Evolutionary conservation across 1,140 invertebrate species (phyloP).

Genomic region (Tetramorium parvispinum): DNA sequence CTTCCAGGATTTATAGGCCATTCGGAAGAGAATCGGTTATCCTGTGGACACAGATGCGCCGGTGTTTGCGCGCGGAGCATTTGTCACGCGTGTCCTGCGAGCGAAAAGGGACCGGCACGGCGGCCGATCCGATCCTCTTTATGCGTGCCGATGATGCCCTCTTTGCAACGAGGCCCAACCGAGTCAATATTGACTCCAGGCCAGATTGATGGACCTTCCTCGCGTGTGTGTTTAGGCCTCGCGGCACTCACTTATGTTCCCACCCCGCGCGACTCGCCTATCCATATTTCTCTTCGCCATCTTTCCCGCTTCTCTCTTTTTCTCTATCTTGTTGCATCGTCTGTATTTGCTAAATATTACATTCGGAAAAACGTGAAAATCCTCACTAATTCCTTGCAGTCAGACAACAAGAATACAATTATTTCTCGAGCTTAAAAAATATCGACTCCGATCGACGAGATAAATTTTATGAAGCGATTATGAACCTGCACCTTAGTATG

Average conservation of each 20-base stretch:
- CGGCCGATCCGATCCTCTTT: conserved; percentile 68
- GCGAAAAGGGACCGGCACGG: conserved; percentile 79
- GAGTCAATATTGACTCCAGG: conserved; percentile 85
- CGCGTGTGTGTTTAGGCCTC: conserved; percentile 82
- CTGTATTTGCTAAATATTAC: conserved; percentile 42
- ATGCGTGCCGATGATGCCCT: conserved; percentile 83
- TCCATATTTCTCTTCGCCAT: conserved; percentile 24
- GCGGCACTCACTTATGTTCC: conserved; percentile 83
- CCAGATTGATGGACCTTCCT: conserved; percentile 84
- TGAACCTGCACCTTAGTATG: background rate
- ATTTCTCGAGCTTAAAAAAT: background rate
- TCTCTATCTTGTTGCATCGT: background rate
- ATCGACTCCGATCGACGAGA: background rate
- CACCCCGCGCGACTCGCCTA: conserved; percentile 63
- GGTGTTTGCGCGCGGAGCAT: conserved; percentile 84
- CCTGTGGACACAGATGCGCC: conserved; percentile 85
- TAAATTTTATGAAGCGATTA: background rate
- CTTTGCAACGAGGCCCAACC: conserved; percentile 84
- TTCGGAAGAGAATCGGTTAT: conserved; percentile 74
- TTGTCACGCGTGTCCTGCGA: conserved; percentile 85
- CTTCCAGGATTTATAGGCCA: conserved; percentile 73
- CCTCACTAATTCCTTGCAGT: conserved; percentile 17
- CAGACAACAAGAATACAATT: conserved; percentile 24
- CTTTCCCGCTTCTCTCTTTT: background rate
- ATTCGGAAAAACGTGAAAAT: conserved; percentile 49